Evolutionary conservation across 2,113 vertebrate species (phyloP), one percentile per base, ranked within the genome.

Genomic region (Colistium nudipinnis): DNA sequence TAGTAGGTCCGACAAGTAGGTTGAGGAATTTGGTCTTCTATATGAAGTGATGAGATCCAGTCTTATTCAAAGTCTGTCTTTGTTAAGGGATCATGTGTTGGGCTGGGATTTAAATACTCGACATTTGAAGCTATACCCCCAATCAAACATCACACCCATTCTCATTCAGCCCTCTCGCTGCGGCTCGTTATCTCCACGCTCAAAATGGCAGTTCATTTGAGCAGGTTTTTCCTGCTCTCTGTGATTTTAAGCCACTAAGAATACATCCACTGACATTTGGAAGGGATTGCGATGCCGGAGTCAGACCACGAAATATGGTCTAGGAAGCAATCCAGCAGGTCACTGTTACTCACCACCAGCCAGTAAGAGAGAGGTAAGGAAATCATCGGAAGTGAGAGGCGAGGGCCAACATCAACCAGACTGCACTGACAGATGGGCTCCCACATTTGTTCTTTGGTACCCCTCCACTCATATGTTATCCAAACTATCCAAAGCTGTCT

Each of bases 341-440:
- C 80, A 76, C 81, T 81, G 86, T 90, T 91, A 89, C 79, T 84
- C 86, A 86, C 44, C 54, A 30, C 67, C 79, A 76, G 82, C 70
- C 82, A 83, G 78, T 72, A 66, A 84, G 39, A 77, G 68, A 81
- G 74, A 85, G 87, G 90, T 90, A 90, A 91, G 82, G 70, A 87
- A 88, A 86, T 87, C 89, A 90, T 89, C 84, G 88, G 83, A 89
- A 88, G 56, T 74, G 73, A 78, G 79, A 81, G 76, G 78, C 33
- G 3, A 69, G 77, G 82, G 78, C 84, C 68, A 79, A 88, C 79
- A 86, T 64, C 70, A 81, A 72, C 74, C 76, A 76, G 69, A 70
- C 78, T 70, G 67, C 67, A 48, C 59, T 88, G 78, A 85, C 75
- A 88, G 85, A 89, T 85, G 73, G 81, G 75, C 60, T 76, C 56